These are phyloP conservation scores for Passer montanus DNA, from an alignment of 2,113 vertebrate genomes.

Conservation along the genomic window DNA sequence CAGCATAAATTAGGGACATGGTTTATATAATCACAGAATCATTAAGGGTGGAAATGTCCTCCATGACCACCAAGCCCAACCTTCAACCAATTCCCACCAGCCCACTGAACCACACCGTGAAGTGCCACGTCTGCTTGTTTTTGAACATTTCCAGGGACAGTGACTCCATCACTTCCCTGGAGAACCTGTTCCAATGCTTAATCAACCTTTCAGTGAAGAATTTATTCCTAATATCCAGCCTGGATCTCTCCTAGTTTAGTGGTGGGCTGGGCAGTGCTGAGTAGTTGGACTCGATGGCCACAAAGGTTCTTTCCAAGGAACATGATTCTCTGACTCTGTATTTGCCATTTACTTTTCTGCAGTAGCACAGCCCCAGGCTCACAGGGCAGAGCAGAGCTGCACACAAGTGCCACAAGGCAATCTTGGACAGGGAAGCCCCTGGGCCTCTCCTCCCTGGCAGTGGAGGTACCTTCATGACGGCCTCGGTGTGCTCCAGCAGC, in stretches of 20 bases:
- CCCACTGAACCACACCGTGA: background rate
- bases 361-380: background rate
- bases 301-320: background rate
- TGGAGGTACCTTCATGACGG: constrained; percentile 88
- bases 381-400: background rate
- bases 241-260: background rate
- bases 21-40: background rate
- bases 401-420: background rate
- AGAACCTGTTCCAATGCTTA: background rate
- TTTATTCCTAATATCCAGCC: background rate
- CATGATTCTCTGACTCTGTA: background rate
- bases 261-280: background rate
- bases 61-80: background rate
- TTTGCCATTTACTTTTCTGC: background rate
- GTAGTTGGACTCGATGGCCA: fast-evolving
- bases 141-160: background rate
- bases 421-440: background rate
- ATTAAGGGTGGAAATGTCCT: background rate
- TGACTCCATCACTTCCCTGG: background rate
- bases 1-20: background rate
- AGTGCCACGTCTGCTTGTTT: fast-evolving
- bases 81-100: background rate
- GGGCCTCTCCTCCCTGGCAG: background rate
- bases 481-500: constrained; percentile 96
- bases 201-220: background rate